Evolutionary conservation across 1,140 invertebrate species (phyloP).

Genomic region (Ephestia elutella): DNA sequence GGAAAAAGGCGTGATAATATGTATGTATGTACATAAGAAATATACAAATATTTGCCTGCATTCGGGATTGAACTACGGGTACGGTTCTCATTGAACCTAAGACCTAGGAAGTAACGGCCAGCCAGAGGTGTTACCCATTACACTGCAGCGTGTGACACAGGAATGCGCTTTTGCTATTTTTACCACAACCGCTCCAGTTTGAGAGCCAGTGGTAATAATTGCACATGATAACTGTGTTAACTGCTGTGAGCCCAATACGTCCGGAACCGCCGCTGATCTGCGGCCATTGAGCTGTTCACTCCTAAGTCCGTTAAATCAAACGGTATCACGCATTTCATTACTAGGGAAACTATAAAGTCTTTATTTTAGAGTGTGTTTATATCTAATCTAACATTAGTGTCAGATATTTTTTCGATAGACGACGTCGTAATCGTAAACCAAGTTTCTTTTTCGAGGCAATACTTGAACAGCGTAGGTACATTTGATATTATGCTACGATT

Average conservation of each 20-base stretch:
- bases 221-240: constrained; percentile 1
- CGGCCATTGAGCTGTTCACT: not conserved
- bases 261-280: not conserved
- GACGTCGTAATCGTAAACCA: too few species aligned
- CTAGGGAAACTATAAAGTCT: not conserved
- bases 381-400: too few species aligned
- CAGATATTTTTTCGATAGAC: too few species aligned
- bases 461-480: too few species aligned
- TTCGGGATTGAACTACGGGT: too few species aligned
- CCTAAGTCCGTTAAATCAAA: not conserved
- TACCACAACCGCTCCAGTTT: not conserved
- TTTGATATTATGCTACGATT: too few species aligned
- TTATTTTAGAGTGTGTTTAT: not conserved
- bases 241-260: not conserved
- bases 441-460: too few species aligned
- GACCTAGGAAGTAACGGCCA: too few species aligned
- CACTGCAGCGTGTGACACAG: not conserved
- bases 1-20: too few species aligned
- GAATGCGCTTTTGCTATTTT: not conserved
- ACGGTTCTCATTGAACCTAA: too few species aligned
- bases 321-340: not conserved
- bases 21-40: too few species aligned
- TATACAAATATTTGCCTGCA: too few species aligned
- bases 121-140: not conserved
- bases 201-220: not conserved